phyloP scores from a whole-genome alignment of 2,888 invertebrate species.

The Callinectes sapidus region DNA sequence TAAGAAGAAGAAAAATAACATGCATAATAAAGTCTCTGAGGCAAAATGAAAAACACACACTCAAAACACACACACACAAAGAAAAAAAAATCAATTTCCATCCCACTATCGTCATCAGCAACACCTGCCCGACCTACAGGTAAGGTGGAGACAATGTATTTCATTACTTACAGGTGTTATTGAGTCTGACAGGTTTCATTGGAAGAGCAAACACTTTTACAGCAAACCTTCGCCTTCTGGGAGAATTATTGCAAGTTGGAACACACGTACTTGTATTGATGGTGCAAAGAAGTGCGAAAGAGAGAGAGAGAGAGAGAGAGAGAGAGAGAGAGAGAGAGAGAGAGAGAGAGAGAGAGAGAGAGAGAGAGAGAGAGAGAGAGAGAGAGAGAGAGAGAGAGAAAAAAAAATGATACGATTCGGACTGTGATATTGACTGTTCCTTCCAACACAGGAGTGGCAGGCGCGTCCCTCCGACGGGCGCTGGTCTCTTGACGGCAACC shows the following conservation, averaged over 20 bases:
- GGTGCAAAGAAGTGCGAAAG: slow-evolving; percentile 42
- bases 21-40: not conserved
- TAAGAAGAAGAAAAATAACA: not conserved
- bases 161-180: not conserved
- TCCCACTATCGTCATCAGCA: not conserved
- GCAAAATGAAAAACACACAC: not conserved
- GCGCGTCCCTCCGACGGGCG: not conserved
- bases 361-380: slow-evolving; percentile 48
- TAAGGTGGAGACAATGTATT: not conserved
- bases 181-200: not conserved
- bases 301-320: slow-evolving; percentile 59
- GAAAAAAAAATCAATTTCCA: not conserved
- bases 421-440: slow-evolving; percentile 22
- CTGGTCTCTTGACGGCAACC: slow-evolving; percentile 3
- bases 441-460: not conserved
- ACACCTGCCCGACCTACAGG: not conserved
- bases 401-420: not conserved
- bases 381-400: slow-evolving; percentile 45
- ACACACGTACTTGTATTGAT: not conserved
- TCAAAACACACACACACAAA: too few relatives aligned
- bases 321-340: slow-evolving; percentile 53
- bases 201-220: slow-evolving; percentile 13
- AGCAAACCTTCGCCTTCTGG: not conserved
- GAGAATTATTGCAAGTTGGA: not conserved
- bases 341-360: slow-evolving; percentile 57